Evolutionary conservation across 2,888 invertebrate genomes (phyloP), one percentile per base, ranked within the genome.

Genomic region (Corythucha ciliata): DNA sequence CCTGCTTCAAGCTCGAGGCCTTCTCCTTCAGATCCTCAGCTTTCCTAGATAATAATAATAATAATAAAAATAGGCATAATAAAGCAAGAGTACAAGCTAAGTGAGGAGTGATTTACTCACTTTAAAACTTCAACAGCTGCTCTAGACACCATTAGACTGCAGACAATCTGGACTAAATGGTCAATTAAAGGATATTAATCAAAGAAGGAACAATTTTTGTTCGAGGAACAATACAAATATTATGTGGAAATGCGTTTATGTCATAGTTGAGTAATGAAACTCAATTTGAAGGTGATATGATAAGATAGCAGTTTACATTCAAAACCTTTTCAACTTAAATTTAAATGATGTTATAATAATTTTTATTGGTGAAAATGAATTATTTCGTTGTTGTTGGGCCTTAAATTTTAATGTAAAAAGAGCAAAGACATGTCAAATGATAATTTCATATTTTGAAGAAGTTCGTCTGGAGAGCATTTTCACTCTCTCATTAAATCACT

Each of bases 81-180:
- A 12, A 12, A 2, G 26, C 26, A 21, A 51, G 45, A n/a, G 34
- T 24, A 40, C n/a, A n/a, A n/a, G n/a, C n/a, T n/a, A n/a, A n/a
- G n/a, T n/a, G n/a, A n/a, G n/a, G n/a, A n/a, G n/a, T n/a, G n/a
- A n/a, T n/a, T n/a, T n/a, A 69, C 73, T 70, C 70, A 82, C 82
- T 80, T 79, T 61, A 82, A 72, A 70, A 81, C 80, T 71, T 82
- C 81, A 63, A 80, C 77, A 67, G 82, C 82, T 65, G 80, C 80
- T 69, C 81, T 81, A 70, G 80, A 73, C 68, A 81, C 81, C 82
- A 82, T 82, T 70, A 70, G 76, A 20, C 8, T 20, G 1, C 27
- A 25, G 21, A n/a, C 14, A 42, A 21, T 36, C 12, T 29, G 10
- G 10, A 8, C 8, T 12, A 29, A 12, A 8, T 29, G 12, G 8